phyloP scores from a whole-genome alignment of 1,140 invertebrate genomes.

The Akabosia matsudoensis region DNA sequence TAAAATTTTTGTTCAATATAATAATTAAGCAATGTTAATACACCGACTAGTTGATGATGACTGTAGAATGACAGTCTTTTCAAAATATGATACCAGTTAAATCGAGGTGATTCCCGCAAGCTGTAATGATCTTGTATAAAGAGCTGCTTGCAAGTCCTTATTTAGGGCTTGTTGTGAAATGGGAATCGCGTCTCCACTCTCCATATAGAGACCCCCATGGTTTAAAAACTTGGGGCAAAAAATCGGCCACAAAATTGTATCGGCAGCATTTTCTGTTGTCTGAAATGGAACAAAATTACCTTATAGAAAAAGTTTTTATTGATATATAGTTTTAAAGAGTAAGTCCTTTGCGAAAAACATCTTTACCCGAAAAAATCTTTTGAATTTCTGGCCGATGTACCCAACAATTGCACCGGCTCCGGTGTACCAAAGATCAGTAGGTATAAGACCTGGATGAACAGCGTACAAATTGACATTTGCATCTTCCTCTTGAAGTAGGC shows the following conservation, averaged over 20 bases:
- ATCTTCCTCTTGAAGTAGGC: conserved; percentile 58
- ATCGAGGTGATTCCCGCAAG: neutral
- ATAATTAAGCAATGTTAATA: too few relatives aligned
- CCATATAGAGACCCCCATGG: conserved; percentile 47
- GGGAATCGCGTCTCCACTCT: conserved; percentile 48
- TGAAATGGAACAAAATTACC: conserved; percentile 51
- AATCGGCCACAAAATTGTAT: conserved; percentile 68
- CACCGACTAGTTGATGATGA: too few relatives aligned
- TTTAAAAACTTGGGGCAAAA: conserved; percentile 67
- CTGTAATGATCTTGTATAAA: neutral
- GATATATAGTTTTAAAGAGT: too few relatives aligned
- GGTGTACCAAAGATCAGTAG: conserved; percentile 72
- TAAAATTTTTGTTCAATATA: too few relatives aligned
- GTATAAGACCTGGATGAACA: conserved; percentile 86
- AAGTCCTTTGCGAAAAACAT: too few relatives aligned
- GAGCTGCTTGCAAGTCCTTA: conserved; percentile 18
- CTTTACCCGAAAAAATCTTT: conserved; percentile 25
- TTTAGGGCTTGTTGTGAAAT: conserved; percentile 48
- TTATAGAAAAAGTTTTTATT: too few relatives aligned
- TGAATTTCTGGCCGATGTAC: neutral
- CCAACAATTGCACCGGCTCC: neutral
- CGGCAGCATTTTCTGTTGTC: conserved; percentile 71
- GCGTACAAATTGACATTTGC: conserved; percentile 64
- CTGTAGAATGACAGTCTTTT: neutral
- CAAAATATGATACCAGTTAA: neutral